Conservation (phyloP, 1,140 invertebrate species). For the Dendrolimus punctatus region DNA sequence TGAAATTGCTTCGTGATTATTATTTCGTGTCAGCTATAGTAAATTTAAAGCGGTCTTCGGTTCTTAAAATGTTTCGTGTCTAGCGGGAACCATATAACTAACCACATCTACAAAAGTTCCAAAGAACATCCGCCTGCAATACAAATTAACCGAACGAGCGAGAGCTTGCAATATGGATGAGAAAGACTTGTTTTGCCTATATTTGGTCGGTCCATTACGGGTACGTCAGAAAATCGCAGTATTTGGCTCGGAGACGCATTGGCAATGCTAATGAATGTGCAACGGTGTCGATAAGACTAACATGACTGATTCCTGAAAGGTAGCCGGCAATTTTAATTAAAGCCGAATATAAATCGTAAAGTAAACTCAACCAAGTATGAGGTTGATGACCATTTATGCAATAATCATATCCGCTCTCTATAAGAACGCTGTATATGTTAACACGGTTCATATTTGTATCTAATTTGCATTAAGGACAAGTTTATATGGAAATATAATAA, state of each 20-base stretch:
- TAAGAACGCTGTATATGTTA: no score
- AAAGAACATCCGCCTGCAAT: conserved; percentile 26
- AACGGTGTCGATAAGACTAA: conserved; percentile 22
- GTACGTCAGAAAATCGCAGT: conserved; percentile 10
- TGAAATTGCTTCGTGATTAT: no score
- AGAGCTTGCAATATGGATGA: conserved; percentile 28
- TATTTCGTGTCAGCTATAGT: no score
- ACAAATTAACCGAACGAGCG: conserved; percentile 36
- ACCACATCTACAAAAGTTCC: conserved; percentile 7
- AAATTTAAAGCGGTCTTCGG: no score
- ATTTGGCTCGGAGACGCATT: conserved; percentile 14
- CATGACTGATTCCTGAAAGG: conserved; percentile 17
- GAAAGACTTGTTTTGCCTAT: conserved; percentile 27
- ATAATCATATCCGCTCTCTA: no score
- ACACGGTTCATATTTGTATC: no score
- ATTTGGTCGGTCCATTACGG: conserved; percentile 11
- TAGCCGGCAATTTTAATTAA: neutral
- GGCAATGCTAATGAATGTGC: conserved; percentile 20
- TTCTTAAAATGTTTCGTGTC: no score
- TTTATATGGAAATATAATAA: no score
- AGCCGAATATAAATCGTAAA: no score
- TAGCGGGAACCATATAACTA: neutral
- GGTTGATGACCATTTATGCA: no score
- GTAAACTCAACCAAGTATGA: no score
- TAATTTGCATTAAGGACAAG: no score